Conservation (phyloP, 2,113 vertebrate species). For the Actenoides hombroni region DNA sequence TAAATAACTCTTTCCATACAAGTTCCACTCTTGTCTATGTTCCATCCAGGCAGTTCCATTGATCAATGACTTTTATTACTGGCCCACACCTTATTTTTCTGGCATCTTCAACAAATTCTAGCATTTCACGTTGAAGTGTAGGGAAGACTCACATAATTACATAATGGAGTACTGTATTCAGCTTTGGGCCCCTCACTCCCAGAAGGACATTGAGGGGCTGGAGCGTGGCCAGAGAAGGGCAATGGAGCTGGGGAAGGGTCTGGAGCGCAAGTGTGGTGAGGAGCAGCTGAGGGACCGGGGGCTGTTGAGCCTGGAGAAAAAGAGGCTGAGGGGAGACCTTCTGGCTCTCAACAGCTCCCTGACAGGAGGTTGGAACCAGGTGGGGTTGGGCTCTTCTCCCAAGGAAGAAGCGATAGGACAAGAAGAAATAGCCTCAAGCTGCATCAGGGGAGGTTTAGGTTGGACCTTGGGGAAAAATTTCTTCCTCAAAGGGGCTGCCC, state of each 20-base stretch:
- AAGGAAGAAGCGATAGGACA: background rate
- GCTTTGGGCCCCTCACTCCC: too few species aligned
- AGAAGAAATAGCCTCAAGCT: accelerated
- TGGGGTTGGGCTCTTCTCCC: background rate
- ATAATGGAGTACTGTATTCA: too few species aligned
- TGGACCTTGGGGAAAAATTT: background rate
- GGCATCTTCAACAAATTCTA: background rate
- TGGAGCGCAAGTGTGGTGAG: too few species aligned
- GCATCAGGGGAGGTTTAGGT: background rate
- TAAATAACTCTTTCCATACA: background rate
- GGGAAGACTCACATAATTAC: background rate
- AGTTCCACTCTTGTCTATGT: background rate
- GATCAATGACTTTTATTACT: background rate
- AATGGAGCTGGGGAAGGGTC: too few species aligned
- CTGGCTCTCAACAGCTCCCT: background rate
- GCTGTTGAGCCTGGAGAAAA: background rate
- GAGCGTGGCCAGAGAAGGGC: too few species aligned
- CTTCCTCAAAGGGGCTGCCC: background rate
- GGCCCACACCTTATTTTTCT: background rate
- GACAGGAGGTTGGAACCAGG: background rate
- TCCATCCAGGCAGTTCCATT: background rate
- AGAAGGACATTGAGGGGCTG: too few species aligned
- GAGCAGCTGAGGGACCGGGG: too few species aligned
- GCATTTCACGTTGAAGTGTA: background rate
- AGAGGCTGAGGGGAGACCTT: background rate